Evolutionary conservation across 1,140 invertebrate genomes (phyloP).

Genomic region (Drosophila yakuba): DNA sequence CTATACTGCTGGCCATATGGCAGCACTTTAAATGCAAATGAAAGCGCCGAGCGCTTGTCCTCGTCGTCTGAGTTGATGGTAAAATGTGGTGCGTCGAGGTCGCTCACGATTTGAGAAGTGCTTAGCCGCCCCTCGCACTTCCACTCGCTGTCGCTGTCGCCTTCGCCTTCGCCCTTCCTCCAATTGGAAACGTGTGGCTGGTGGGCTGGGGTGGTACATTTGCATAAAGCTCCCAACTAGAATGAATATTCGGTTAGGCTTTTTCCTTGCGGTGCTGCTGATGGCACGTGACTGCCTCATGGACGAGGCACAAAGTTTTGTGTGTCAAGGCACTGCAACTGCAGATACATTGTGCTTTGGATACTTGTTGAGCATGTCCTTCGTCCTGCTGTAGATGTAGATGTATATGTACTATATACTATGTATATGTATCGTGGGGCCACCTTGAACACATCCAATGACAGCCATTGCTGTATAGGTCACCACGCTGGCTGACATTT

Average conservation of each 20-base stretch:
- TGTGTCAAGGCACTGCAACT: conserved; percentile 73
- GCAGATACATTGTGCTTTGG: conserved; percentile 39
- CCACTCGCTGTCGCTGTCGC: conserved; percentile 5
- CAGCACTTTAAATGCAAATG: conserved; percentile 82
- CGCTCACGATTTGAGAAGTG: conserved; percentile 73
- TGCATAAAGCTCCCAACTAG: conserved; percentile 76
- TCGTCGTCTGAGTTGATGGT: conserved; percentile 54
- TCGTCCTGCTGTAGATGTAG: conserved; percentile 23
- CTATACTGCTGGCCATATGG: conserved; percentile 68
- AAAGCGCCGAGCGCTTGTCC: conserved; percentile 60
- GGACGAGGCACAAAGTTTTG: conserved; percentile 48
- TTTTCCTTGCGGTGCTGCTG: conserved; percentile 49
- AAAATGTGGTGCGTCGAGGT: conserved; percentile 71
- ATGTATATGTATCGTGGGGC: background rate
- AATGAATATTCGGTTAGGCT: conserved; percentile 78
- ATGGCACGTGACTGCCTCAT: conserved; percentile 64
- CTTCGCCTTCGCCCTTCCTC: background rate
- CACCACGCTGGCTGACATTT: conserved; percentile 41
- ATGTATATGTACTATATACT: conserved; percentile 5
- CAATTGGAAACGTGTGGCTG: background rate
- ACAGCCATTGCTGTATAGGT: conserved; percentile 49
- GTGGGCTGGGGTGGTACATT: conserved; percentile 9
- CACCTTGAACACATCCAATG: conserved; percentile 63
- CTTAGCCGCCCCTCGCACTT: conserved; percentile 14
- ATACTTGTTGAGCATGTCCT: conserved; percentile 76